Conservation (phyloP, 2,888 invertebrate species). For the Aporophyla lueneburgensis region DNA sequence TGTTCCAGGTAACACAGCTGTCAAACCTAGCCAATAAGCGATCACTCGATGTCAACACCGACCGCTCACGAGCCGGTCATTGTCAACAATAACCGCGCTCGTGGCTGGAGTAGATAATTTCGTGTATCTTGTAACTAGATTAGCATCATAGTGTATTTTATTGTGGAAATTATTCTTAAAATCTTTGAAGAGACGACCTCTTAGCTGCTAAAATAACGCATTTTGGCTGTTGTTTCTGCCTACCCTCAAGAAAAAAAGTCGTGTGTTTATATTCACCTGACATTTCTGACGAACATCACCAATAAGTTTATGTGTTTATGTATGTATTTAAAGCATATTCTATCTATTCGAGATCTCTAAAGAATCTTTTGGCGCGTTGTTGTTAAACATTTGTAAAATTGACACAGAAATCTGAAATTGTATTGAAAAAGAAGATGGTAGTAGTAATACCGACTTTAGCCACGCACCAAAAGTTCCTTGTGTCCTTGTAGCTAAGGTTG, state of each 20-base stretch:
- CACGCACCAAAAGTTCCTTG: too few relatives aligned
- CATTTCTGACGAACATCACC: too few relatives aligned
- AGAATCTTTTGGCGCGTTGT: too few relatives aligned
- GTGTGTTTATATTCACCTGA: too few relatives aligned
- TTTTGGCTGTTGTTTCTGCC: not conserved
- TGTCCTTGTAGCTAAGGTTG: too few relatives aligned
- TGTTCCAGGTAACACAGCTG: constrained; percentile 45
- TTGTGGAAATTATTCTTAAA: not conserved
- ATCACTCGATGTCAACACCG: constrained; percentile 34
- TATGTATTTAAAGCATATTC: too few relatives aligned
- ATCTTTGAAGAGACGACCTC: not conserved
- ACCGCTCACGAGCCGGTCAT: constrained; percentile 35
- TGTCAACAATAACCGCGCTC: constrained; percentile 22
- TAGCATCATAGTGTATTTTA: constrained; percentile 30
- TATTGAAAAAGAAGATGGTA: too few relatives aligned
- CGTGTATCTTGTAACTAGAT: constrained; percentile 22
- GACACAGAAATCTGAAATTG: too few relatives aligned
- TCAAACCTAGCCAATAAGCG: constrained; percentile 45
- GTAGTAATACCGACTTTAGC: too few relatives aligned
- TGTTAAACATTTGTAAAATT: too few relatives aligned
- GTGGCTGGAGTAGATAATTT: constrained; percentile 23
- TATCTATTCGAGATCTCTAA: too few relatives aligned
- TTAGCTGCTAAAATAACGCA: not conserved
- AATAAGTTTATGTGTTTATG: too few relatives aligned
- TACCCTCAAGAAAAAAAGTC: not conserved